Evolutionary conservation across 2,113 vertebrate genomes (phyloP).

Genomic region (Micromys minutus): DNA sequence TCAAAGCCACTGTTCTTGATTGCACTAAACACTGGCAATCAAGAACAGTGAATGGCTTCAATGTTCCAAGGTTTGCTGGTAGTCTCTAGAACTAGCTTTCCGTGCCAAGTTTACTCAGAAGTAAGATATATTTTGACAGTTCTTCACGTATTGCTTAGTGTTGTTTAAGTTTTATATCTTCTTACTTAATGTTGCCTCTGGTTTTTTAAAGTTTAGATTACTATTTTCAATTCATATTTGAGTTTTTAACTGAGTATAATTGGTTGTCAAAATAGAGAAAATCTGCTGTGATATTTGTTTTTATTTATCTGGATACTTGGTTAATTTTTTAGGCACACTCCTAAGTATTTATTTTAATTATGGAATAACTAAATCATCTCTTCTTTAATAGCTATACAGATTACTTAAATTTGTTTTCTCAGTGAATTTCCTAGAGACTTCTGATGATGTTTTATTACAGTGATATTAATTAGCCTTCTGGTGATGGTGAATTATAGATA

Average conservation of each 20-base stretch:
- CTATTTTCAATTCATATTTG: conserved; percentile 1
- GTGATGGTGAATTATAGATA: not conserved
- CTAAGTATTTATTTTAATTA: not conserved
- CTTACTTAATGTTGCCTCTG: not conserved
- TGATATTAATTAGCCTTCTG: not conserved
- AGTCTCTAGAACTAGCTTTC: not conserved
- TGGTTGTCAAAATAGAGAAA: conserved; percentile 2
- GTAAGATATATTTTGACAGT: not conserved
- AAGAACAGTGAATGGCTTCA: not conserved
- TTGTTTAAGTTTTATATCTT: not conserved
- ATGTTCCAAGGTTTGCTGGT: not conserved
- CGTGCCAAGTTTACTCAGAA: not conserved
- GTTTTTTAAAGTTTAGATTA: not conserved
- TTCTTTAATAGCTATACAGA: not conserved
- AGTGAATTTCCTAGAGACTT: not conserved
- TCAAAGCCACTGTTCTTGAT: not conserved
- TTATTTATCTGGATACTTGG: not conserved
- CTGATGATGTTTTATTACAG: not conserved
- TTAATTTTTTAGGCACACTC: not conserved
- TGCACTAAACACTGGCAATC: not conserved
- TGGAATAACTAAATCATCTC: not conserved
- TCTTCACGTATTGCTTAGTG: not conserved
- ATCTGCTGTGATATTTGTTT: not conserved
- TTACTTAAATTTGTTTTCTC: conserved; percentile 20
- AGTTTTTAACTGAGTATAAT: not conserved